Base-by-base conservation (phyloP, 2,113 vertebrate species). In the Neolamprologus kungweensis region DNA sequence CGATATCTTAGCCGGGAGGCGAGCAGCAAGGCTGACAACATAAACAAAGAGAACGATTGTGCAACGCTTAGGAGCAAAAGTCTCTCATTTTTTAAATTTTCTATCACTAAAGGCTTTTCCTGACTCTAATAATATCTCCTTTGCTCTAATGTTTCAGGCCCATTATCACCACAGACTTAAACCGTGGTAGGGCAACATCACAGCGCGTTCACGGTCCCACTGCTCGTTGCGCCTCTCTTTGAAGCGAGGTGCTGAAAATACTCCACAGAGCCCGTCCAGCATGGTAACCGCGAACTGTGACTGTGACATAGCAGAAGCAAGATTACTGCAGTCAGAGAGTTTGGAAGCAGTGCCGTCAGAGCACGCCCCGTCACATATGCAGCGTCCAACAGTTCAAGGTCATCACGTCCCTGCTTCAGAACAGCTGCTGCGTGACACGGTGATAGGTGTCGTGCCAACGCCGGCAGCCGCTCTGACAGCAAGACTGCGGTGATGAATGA, bases 241-340 rank as follows among this genome's bases (percentile, higher is more conserved):
- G 23, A 89, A 71, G 54, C 4, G n/a, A 91, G 86, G 88, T 87
- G 92, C 85, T 88, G 88, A 85, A 90, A 88, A 68, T 54, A 86
- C 85, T 55, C 81, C 9, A 16, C 85, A 33, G 83, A 80, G 85
- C 17, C 40, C 3, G 21, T 60, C 58, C 80, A 60, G 88, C 75
- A 42, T 28, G 73, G 73, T 50, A 78, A 78, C 71, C 2, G 7
- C 6, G 3, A 78, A 28, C 26, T 78, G 26, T 50, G 71, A 78
- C 45, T 78, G 71, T 13, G 17, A 51, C 73, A 31, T 78, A 51
- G 51, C 73, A 78, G 45, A 51, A 51, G 60, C 47, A 54, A 33
- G 78, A 84, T 75, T 63, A 88, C 93, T 90, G 92, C 92, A 26
- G 50, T 75, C 47, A 45, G 60, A 33, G 84, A 81, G 81, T 65